Evolutionary conservation across 2,797 vertebrate species (phyloP).

Genomic region (Helicolenus hilgendorfi): DNA sequence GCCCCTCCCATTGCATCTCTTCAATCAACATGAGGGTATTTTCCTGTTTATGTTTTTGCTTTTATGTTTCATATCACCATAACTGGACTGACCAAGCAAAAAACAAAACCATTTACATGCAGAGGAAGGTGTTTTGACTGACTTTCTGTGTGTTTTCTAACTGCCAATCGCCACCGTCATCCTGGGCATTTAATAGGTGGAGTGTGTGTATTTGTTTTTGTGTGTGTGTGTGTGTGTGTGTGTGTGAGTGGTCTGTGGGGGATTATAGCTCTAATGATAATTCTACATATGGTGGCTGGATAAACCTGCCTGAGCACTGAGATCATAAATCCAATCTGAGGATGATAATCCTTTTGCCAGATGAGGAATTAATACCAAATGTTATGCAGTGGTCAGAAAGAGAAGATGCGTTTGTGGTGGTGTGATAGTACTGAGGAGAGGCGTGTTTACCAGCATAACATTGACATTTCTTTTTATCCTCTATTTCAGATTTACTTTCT

Average conservation of each 20-base stretch:
- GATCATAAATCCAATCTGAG: slow-evolving; percentile 90
- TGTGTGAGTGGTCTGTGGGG: slow-evolving; percentile 60
- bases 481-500: background rate
- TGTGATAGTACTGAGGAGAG: slow-evolving; percentile 6
- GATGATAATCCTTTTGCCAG: slow-evolving; percentile 89
- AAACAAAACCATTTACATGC: slow-evolving; percentile 18
- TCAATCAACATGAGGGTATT: slow-evolving; percentile 36
- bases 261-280: slow-evolving; percentile 90
- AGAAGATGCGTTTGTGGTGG: slow-evolving; percentile 56
- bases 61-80: slow-evolving; percentile 37
- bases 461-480: background rate
- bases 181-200: slow-evolving; percentile 48
- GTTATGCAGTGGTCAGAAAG: slow-evolving; percentile 74
- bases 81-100: background rate
- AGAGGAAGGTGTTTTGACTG: slow-evolving; percentile 33
- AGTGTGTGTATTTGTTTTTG: slow-evolving; percentile 31
- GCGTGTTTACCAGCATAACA: slow-evolving; percentile 53
- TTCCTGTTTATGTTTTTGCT: slow-evolving; percentile 53
- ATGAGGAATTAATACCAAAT: slow-evolving; percentile 89
- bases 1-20: background rate
- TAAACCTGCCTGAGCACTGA: slow-evolving; percentile 89
- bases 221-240: slow-evolving; percentile 26
- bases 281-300: slow-evolving; percentile 90
- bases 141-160: slow-evolving; percentile 1
- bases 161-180: slow-evolving; percentile 60